Base-by-base conservation (phyloP, 2,113 vertebrate species). In the Ptychochromis oligacanthus region DNA sequence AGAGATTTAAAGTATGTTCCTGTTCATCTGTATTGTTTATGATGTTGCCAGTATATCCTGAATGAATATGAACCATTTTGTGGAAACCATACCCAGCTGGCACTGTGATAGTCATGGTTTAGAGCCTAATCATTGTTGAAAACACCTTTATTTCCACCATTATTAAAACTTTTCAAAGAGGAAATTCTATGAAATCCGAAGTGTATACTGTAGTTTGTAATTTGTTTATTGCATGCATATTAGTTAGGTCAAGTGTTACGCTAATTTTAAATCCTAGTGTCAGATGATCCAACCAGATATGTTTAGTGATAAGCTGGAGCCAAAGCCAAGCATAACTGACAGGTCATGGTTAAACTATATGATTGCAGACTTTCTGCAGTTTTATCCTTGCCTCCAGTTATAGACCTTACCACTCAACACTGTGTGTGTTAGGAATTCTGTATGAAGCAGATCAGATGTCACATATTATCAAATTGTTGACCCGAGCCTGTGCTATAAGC, bases 371-470 rank as follows among this genome's bases (percentile, higher is more conserved):
- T 59, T 85, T 82, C 70, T 78, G 75, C 82, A 65, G 58, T 76
- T 78, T 83, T 81, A 90, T 91, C 83, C 78, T 91, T 38, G 88
- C 89, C 89, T 81, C 56, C 79, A 89, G 89, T 89, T 87, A 87
- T 34, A 82, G 57, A 90, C 86, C 64, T 85, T 65, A 18, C 26
- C 55, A 36, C 76, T 88, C 87, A 70, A 79, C 67, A 64, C 7
- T 34, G 49, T 2, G 10, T 78, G 83, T 72, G 77, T 88, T 55
- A 70, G 52, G 82, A 90, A 88, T 90, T 83, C 57, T 85, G 31
- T 70, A 75, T 88, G 85, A 90, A 89, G 82, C 81, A 78, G 72
- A 81, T 76, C 81, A 91, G 88, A 80, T 38, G 11, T 91, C 84
- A 77, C 54, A 40, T 89, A 78, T 78, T 78, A 87, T 86, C 57